phyloP scores from a whole-genome alignment of 2,888 invertebrate genomes.

The Trichopria drosophilae region DNA sequence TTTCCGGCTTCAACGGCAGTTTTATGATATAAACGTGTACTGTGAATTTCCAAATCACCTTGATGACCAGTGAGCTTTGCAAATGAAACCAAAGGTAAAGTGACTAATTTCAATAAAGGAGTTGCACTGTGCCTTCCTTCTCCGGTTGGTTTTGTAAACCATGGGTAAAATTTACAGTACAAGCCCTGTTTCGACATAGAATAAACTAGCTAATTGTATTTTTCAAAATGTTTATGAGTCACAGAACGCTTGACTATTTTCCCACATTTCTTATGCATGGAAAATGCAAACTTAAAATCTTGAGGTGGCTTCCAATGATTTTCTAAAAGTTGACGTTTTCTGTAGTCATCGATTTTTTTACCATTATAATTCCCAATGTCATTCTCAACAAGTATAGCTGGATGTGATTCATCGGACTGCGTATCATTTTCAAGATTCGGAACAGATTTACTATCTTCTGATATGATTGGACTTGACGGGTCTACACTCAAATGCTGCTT shows the following conservation, averaged over 20 bases:
- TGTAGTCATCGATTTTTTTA: conserved; percentile 2
- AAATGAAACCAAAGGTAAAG: conserved; percentile 22
- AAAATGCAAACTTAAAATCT: conserved; percentile 25
- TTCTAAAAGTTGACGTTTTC: conserved; percentile 2
- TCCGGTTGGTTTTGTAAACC: neutral
- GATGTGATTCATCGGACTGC: too few species aligned
- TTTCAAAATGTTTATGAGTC: too few species aligned
- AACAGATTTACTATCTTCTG: too few species aligned
- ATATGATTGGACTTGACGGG: too few species aligned
- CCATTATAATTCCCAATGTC: neutral
- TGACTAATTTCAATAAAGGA: neutral
- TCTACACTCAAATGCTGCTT: too few species aligned
- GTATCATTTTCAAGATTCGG: too few species aligned
- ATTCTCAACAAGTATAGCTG: too few species aligned
- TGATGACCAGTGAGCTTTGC: conserved; percentile 18
- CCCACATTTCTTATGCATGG: conserved; percentile 12
- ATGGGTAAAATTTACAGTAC: neutral
- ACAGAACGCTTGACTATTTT: too few species aligned
- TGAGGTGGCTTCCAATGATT: conserved; percentile 17
- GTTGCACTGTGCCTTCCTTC: neutral
- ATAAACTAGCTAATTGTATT: conserved; percentile 28
- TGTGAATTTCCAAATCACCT: conserved; percentile 22
- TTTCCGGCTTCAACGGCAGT: conserved; percentile 24
- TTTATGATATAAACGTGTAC: conserved; percentile 17
- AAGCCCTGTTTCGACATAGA: conserved; percentile 9